A percentile compares a stretch with the other conserved stretches of the same genome.
phyloP scores from a whole-genome alignment of 2,797 vertebrate species.

The Coregonus suidteri region DNA sequence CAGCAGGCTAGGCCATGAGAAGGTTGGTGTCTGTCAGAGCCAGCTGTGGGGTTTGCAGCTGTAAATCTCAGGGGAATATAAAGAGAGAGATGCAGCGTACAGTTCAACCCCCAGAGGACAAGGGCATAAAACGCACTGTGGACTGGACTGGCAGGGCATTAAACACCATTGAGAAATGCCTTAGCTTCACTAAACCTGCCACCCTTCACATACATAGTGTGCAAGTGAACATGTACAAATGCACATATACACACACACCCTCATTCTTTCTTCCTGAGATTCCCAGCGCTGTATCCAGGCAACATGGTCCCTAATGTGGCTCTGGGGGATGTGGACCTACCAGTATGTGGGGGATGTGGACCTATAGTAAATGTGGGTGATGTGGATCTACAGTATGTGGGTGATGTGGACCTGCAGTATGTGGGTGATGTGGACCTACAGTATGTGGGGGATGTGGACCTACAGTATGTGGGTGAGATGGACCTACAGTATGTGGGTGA shows the following conservation, averaged over 20 bases:
- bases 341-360: no score
- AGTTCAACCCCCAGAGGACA: neutral
- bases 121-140: neutral
- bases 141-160: neutral
- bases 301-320: conserved; percentile 40
- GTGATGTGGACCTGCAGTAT: neutral
- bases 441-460: neutral
- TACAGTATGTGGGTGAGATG: neutral
- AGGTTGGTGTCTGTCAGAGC: neutral
- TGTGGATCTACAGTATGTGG: neutral
- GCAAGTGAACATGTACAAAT: neutral
- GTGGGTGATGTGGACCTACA: neutral
- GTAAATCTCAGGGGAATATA: neutral
- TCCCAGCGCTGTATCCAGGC: conserved; percentile 58
- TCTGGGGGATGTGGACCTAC: neutral
- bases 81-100: neutral
- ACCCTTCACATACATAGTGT: neutral
- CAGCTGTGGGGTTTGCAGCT: neutral
- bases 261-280: conserved; percentile 22
- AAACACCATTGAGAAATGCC: neutral
- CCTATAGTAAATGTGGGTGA: neutral
- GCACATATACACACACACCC: neutral
- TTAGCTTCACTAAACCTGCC: neutral
- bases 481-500: neutral
- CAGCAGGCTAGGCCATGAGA: neutral